Percentiles rank a stretch among this genome's conserved stretches.
Conservation (phyloP, 1,140 invertebrate species). For the Samia ricini region DNA sequence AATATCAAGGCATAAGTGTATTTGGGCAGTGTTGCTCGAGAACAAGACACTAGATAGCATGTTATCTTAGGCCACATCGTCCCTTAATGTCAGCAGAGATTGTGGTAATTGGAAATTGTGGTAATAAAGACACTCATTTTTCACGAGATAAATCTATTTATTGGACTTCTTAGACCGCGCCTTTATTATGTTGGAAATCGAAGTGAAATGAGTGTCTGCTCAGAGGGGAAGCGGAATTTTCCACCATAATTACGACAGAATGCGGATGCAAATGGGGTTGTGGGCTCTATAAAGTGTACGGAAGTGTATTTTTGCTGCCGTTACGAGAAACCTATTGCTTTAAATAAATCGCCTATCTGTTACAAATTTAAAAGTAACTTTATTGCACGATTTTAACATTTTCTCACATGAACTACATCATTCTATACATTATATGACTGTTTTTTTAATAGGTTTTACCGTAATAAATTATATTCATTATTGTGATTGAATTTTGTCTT, state of each 20-base stretch:
- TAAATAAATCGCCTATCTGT: constrained; percentile 67
- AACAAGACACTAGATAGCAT: too few relatives aligned
- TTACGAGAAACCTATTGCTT: constrained; percentile 66
- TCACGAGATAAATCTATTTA: constrained; percentile 64
- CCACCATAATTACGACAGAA: constrained; percentile 68
- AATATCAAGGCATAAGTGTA: too few relatives aligned
- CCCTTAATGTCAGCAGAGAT: too few relatives aligned
- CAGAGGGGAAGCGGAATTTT: constrained; percentile 41
- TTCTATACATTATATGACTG: background rate
- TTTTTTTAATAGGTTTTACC: too few relatives aligned
- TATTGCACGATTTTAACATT: constrained; percentile 45
- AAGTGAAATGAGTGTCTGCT: constrained; percentile 56
- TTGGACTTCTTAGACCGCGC: constrained; percentile 66
- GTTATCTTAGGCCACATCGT: too few relatives aligned
- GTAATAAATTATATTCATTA: background rate
- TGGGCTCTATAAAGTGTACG: constrained; percentile 57
- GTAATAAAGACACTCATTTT: too few relatives aligned
- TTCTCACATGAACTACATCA: constrained; percentile 19
- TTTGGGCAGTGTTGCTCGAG: too few relatives aligned
- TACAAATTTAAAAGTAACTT: constrained; percentile 58
- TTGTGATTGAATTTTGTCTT: too few relatives aligned
- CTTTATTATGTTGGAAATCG: constrained; percentile 74
- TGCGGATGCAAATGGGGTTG: constrained; percentile 67
- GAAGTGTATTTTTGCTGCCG: constrained; percentile 65
- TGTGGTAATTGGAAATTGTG: too few relatives aligned